Percentiles rank a stretch among this genome's conserved stretches.
Evolutionary conservation across 2,113 vertebrate genomes (phyloP).

Genomic region (Apodemus speciosus): DNA sequence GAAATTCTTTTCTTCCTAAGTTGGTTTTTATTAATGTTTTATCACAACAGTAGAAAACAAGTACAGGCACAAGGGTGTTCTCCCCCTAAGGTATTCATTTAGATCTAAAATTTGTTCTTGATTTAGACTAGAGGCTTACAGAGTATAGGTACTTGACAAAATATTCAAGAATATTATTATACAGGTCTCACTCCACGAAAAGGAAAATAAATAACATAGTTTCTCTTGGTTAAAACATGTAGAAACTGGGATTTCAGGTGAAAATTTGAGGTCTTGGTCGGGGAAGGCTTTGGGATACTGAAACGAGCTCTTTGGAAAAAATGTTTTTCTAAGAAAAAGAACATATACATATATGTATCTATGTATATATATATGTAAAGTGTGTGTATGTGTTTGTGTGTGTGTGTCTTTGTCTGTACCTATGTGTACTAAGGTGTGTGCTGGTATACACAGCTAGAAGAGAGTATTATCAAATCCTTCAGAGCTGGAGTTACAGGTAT

Average conservation of each 20-base stretch:
- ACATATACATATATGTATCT: no score
- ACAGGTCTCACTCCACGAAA: not conserved
- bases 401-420: not conserved
- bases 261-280: not conserved
- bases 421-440: not conserved
- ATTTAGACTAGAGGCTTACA: not conserved
- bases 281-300: not conserved
- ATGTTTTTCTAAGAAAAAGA: not conserved
- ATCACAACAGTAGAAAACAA: not conserved
- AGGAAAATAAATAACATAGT: not conserved
- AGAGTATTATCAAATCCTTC: fast-evolving
- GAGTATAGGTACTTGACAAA: not conserved
- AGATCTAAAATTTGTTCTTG: not conserved
- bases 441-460: not conserved
- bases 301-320: constrained; percentile 49
- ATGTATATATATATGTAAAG: no score
- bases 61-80: not conserved
- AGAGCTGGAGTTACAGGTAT: not conserved
- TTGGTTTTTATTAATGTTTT: not conserved
- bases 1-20: not conserved
- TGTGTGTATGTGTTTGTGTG: not conserved
- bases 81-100: not conserved
- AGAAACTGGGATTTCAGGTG: not conserved
- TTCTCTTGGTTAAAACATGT: not conserved
- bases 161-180: not conserved